phyloP scores from a whole-genome alignment of 2,888 invertebrate genomes.

The Ganaspis brasiliensis region DNA sequence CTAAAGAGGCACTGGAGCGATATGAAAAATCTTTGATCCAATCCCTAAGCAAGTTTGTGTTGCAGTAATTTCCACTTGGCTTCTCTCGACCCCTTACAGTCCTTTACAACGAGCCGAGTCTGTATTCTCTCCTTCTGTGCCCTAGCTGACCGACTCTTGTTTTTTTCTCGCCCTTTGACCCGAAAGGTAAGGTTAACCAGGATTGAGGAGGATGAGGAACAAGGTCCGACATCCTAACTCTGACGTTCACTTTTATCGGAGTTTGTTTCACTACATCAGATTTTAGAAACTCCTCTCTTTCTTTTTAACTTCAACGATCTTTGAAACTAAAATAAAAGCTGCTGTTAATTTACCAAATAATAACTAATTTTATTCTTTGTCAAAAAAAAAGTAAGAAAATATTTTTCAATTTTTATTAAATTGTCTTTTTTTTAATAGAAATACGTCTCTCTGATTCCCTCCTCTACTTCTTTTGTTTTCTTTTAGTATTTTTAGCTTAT shows the following conservation, averaged over 20 bases:
- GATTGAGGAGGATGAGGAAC: constrained; percentile 64
- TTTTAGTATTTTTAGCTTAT: constrained; percentile 9
- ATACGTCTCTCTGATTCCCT: not conserved
- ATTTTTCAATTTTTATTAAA: not conserved
- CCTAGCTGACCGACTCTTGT: constrained; percentile 69
- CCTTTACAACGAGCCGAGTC: constrained; percentile 64
- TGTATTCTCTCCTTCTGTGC: constrained; percentile 63
- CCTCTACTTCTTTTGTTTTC: too few relatives aligned
- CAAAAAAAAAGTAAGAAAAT: not conserved
- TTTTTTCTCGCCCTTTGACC: constrained; percentile 66
- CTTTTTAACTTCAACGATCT: too few relatives aligned
- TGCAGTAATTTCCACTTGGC: constrained; percentile 70
- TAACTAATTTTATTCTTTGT: not conserved
- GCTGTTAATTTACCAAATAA: not conserved
- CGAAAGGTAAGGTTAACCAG: constrained; percentile 52
- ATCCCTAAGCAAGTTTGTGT: constrained; percentile 67
- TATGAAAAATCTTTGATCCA: constrained; percentile 68
- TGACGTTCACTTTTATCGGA: constrained; percentile 12
- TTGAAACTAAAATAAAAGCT: too few relatives aligned
- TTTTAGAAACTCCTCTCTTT: not conserved
- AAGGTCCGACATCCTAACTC: constrained; percentile 59
- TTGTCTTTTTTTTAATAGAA: not conserved
- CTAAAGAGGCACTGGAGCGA: constrained; percentile 52
- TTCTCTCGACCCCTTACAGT: constrained; percentile 64
- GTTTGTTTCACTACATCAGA: not conserved